Base-by-base conservation (phyloP, 1,140 invertebrate genomes). In the Solen grandis region DNA sequence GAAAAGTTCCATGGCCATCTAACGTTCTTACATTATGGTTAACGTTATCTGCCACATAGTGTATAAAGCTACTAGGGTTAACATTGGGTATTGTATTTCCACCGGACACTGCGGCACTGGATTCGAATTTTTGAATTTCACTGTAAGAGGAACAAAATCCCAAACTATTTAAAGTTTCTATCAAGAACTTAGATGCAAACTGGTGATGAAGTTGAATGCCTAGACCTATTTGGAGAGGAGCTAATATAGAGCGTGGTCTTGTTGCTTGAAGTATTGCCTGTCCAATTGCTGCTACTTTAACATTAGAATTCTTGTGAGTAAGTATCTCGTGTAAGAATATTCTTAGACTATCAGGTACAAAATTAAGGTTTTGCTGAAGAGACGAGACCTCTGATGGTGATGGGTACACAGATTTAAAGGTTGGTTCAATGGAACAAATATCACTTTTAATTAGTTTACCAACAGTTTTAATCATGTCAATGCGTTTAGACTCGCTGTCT, bases 251-350 rank as follows among this genome's bases (percentile, higher is more conserved):
- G 60, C 78, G 78, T 55, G 88, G 87, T 74, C 82, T 38, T 19
- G 66, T 33, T 13, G 83, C 66, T 76, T 88, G 79, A n/a, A 88
- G 82, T 27, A 87, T 83, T n/a, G 83, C 73, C 52, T 89, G 88
- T 33, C 79, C 85, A 46, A 88, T 70, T 0, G 84, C 73, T 2
- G 80, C 77, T 36, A 82, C 36, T 73, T 86, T 86, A 0, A 82
- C 33, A 16, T 60, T 54, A 27, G 31, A 19, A 38, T 83, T 31
- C 46, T 81, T 81, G 16, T 35, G 57, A 2, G 14, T 27, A 35
- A 83, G 66, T 16, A 79, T 29, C 19, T 29, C 55, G n/a, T 54
- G 41, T 27, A 79, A 57, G 14, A 79, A 57, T n/a, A 55, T 46
- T 33, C 36, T 29, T 29, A 83, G 68, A 19, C 27, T 50, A 19